phyloP scores from a whole-genome alignment of 64 coral and sea anemone genomes.

The Montipora foliosa region DNA sequence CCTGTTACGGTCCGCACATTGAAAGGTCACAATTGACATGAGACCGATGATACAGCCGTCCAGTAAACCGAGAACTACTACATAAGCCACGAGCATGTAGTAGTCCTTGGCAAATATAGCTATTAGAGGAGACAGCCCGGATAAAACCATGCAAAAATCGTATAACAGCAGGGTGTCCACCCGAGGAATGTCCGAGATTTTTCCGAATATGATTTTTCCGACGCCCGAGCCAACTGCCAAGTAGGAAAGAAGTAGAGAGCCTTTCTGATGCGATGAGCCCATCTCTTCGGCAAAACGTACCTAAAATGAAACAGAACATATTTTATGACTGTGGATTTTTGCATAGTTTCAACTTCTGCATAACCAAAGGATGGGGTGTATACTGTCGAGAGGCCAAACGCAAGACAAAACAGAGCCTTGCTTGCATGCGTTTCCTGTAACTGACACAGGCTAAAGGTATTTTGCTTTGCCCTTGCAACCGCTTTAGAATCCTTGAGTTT shows the following conservation, averaged over 20 bases:
- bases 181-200: conserved; percentile 79
- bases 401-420: too few species aligned
- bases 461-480: too few species aligned
- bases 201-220: conserved; percentile 93
- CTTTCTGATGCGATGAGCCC: conserved; percentile 71
- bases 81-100: conserved; percentile 83
- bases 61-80: conserved; percentile 72
- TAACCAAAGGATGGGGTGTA: too few species aligned
- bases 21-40: conserved; percentile 98
- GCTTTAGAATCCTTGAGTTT: too few species aligned
- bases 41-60: conserved; percentile 95
- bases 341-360: too few species aligned
- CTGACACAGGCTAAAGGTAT: too few species aligned
- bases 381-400: too few species aligned
- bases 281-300: conserved; percentile 85
- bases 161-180: conserved; percentile 77
- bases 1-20: conserved; percentile 77
- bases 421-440: too few species aligned
- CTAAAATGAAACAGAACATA: conserved; percentile 36
- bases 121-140: conserved; percentile 70
- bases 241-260: conserved; percentile 89
- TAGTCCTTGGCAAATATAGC: conserved; percentile 73
- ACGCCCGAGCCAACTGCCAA: conserved; percentile 78
- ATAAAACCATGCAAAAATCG: conserved; percentile 86
- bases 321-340: not conserved